Base-by-base conservation (phyloP, 2,888 invertebrate species). In the Lepeophtheirus nordmannii region DNA sequence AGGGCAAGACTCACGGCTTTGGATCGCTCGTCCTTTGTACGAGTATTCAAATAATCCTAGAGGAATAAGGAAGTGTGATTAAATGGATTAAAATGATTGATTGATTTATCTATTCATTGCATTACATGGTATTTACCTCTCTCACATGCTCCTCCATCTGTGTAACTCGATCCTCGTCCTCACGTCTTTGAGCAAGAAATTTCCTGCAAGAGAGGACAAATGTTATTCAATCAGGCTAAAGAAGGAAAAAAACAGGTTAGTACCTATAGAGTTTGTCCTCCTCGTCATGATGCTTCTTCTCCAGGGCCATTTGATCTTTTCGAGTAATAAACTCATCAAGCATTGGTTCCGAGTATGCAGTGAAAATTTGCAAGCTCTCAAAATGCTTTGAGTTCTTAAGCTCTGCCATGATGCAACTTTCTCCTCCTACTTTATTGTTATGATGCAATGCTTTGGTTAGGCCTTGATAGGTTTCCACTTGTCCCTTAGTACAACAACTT, bases 111-210 rank as follows among this genome's bases (percentile, higher is more conserved):
- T 8, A 30, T 8, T 14, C n/a, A n/a, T n/a, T n/a, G n/a, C n/a
- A n/a, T n/a, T n/a, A n/a, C n/a, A n/a, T n/a, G n/a, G 8, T 46
- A 14, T 17, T 17, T 46, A 63, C 65, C n/a, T 65, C 65, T 56
- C 65, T 22, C 39, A 56, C 65, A 10, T 65, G 38, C 20, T 65
- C 58, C 37, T n/a, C 65, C 65, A 65, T 65, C n/a, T 65, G 37
- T 14, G 37, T 65, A 20, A 65, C 56, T 10, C 53, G 53, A 22
- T 58, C 59, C 58, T 65, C 65, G 8, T 65, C 58, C 10, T 65
- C 65, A 10, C 65, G 30, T 17, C 65, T 41, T 23, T 53, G 20
- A 46, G 41, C 63, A n/a, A 63, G 23, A 17, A 63, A 63, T 30
- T 63, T 63, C 23, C 63, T 60, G n/a, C 11, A 17, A 60, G 10